Evolutionary conservation across 1,140 invertebrate species (phyloP).

Genomic region (Caenorhabditis elegans): DNA sequence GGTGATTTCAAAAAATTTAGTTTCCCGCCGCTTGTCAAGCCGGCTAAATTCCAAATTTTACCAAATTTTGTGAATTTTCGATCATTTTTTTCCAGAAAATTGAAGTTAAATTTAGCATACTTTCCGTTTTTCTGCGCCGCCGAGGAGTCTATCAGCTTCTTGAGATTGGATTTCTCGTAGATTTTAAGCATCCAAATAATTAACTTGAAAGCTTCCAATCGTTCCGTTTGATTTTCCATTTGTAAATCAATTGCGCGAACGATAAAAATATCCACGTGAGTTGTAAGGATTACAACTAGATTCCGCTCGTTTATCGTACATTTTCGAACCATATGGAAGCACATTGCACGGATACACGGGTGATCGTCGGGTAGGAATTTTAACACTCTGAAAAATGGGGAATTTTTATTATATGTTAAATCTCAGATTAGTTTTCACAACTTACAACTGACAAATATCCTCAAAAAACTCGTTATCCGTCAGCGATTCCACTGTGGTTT

Average conservation of each 20-base stretch:
- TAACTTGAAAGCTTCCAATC: conserved; percentile 34
- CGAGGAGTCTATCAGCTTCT: conserved; percentile 26
- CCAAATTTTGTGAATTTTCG: too few relatives aligned
- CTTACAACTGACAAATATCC: not conserved
- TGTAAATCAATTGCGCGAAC: conserved; percentile 35
- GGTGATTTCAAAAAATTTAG: too few relatives aligned
- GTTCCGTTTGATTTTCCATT: conserved; percentile 24
- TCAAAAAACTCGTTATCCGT: conserved; percentile 6
- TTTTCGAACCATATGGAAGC: conserved; percentile 36
- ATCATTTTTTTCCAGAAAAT: not conserved
- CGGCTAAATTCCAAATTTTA: too few relatives aligned
- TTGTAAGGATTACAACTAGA: conserved; percentile 34
- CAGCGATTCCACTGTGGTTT: not conserved
- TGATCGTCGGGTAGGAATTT: conserved; percentile 34
- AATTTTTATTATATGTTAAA: not conserved
- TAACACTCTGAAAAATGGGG: not conserved
- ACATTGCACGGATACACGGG: conserved; percentile 37
- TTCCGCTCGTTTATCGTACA: conserved; percentile 39
- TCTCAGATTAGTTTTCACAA: too few relatives aligned
- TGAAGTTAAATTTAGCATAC: not conserved
- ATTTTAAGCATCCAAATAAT: conserved; percentile 15
- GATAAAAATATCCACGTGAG: conserved; percentile 40
- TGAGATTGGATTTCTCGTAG: conserved; percentile 37
- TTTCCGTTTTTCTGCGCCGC: conserved; percentile 35
- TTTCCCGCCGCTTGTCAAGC: too few relatives aligned